phyloP scores from a whole-genome alignment of 2,888 invertebrate genomes.

The Lasioglossum marginatum region DNA sequence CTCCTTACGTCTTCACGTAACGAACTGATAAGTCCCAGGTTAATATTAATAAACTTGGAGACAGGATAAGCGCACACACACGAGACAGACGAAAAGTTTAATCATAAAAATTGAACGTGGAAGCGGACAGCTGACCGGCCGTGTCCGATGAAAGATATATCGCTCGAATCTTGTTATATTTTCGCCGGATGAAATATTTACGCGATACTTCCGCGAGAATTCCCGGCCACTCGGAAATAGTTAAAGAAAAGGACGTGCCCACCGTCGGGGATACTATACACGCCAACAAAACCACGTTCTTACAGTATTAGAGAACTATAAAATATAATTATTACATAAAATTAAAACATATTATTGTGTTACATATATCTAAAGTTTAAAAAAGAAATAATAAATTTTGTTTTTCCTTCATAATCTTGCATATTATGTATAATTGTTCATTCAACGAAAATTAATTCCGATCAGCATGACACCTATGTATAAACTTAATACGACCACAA shows the following conservation, averaged over 20 bases:
- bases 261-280: background rate
- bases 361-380: too few species aligned
- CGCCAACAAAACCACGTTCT: background rate
- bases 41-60: conserved; percentile 53
- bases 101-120: conserved; percentile 60
- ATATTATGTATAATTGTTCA: too few species aligned
- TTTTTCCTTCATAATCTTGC: too few species aligned
- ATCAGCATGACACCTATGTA: too few species aligned
- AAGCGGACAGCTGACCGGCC: conserved; percentile 49
- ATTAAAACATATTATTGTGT: too few species aligned
- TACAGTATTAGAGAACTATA: too few species aligned
- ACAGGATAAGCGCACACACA: conserved; percentile 14
- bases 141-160: conserved; percentile 50
- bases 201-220: conserved; percentile 27
- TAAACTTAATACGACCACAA: too few species aligned
- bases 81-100: conserved; percentile 42
- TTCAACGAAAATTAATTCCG: too few species aligned
- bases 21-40: conserved; percentile 37
- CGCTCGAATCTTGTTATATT: conserved; percentile 55
- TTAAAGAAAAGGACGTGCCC: background rate
- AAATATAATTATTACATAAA: too few species aligned
- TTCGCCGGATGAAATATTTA: conserved; percentile 43
- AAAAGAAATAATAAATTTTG: too few species aligned
- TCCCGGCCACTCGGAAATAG: background rate
- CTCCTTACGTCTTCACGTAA: conserved; percentile 36